Evolutionary conservation across 2,113 vertebrate genomes (phyloP).

Genomic region (Myiopsitta monachus): DNA sequence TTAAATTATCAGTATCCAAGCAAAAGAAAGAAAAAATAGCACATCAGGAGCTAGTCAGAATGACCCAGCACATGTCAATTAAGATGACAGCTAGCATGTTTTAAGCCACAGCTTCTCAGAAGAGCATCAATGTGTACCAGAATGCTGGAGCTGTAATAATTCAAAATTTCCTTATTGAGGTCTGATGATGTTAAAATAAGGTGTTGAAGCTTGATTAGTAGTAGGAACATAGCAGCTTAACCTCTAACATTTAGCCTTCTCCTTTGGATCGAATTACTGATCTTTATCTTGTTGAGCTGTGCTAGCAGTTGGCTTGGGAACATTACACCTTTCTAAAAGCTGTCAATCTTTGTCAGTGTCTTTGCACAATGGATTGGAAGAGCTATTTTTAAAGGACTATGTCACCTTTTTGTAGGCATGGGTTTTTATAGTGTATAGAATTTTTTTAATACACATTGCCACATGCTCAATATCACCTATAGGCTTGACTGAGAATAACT

Average conservation of each 20-base stretch:
- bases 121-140: slow-evolving; percentile 50
- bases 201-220: slow-evolving; percentile 89
- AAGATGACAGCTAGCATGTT: background rate
- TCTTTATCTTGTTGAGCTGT: slow-evolving; percentile 91
- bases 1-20: slow-evolving; percentile 36
- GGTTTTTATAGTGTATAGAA: slow-evolving; percentile 32
- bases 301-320: slow-evolving; percentile 86
- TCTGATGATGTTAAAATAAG: slow-evolving; percentile 75
- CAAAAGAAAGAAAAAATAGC: slow-evolving; percentile 38
- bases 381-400: slow-evolving; percentile 80
- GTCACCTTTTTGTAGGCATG: slow-evolving; percentile 76
- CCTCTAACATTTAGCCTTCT: slow-evolving; percentile 84
- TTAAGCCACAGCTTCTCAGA: slow-evolving; percentile 33
- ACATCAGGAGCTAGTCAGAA: background rate
- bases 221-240: slow-evolving; percentile 86
- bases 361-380: slow-evolving; percentile 81
- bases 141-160: slow-evolving; percentile 81
- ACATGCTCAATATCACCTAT: slow-evolving; percentile 11
- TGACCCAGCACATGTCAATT: background rate
- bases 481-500: slow-evolving; percentile 2
- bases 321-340: slow-evolving; percentile 88
- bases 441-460: background rate
- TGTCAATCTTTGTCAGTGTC: slow-evolving; percentile 87
- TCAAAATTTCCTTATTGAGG: slow-evolving; percentile 81
- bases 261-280: slow-evolving; percentile 89